Base-by-base conservation (phyloP, 2,888 invertebrate genomes). In the Oeneis ivallda region DNA sequence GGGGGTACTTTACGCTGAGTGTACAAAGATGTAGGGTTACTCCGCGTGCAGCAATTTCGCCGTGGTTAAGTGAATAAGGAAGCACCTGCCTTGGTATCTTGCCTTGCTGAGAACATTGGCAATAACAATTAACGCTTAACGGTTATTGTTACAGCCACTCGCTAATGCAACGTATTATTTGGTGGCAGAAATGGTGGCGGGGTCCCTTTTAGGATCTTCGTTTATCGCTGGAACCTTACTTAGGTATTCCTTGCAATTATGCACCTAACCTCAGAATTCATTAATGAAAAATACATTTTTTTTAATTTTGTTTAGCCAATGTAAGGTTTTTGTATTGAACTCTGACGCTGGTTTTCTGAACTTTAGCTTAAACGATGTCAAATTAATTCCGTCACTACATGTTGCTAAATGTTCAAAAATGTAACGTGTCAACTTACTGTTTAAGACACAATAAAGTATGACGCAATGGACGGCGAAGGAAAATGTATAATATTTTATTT, bases 111-210 rank as follows among this genome's bases (percentile, higher is more conserved):
- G 75, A 71, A 74, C 77, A 75, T 76, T 72, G 75, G 78, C 79
- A 82, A 85, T 88, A 89, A 87, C 87, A 86, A 83, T 89, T 87
- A 88, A 81, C 78, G 71, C 80, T 77, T 86, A 84, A 85, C 84
- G 83, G 81, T 85, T 81, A 84, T 81, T 76, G 82, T 85, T 83
- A 86, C 79, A 77, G 83, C 79, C 76, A 73, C 72, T 80, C 80
- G 80, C 84, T 86, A 87, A 89, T 86, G 85, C 81, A 82, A 76
- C 81, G 72, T 76, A 79, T 82, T 82, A 86, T 84, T 79, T 72
- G 75, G 72, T 62, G 19, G 69, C 64, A 60, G 68, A 58, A 43
- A 64, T 41, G 65, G 68, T 67, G 59, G 59, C 26, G 53, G 61
- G 66, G 64, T 72, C 71, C 70, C 75, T 74, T 74, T 74, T 74